Evolutionary conservation across 2,888 invertebrate species (phyloP).

Genomic region (Pharmacophagus antenor): DNA sequence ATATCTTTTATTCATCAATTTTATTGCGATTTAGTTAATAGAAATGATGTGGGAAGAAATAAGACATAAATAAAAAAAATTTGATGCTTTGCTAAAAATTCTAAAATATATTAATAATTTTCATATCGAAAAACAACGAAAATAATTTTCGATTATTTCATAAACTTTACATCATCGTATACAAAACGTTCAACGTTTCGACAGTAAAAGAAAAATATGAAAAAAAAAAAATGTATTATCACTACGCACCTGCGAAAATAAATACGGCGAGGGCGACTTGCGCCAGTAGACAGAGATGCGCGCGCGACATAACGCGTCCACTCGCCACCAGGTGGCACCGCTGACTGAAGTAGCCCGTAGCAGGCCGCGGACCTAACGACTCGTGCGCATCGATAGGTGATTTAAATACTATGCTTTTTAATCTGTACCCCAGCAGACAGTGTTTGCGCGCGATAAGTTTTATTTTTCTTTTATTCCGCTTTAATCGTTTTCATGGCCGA

Average conservation of each 20-base stretch:
- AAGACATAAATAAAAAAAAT: no score
- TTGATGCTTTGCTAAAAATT: no score
- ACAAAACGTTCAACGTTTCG: not conserved
- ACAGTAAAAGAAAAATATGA: not conserved
- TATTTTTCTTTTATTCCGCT: not conserved
- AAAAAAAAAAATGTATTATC: not conserved
- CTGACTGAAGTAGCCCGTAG: constrained; percentile 17
- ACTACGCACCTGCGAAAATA: constrained; percentile 35
- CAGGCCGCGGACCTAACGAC: constrained; percentile 12
- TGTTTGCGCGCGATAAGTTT: not conserved
- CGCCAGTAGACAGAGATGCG: constrained; percentile 30
- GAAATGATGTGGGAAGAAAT: no score
- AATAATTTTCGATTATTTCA: no score
- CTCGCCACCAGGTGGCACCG: constrained; percentile 25
- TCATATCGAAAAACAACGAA: no score
- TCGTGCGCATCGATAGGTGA: constrained; percentile 24
- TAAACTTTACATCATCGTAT: no score
- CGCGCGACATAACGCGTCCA: constrained; percentile 32
- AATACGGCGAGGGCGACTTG: constrained; percentile 25
- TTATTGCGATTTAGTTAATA: no score
- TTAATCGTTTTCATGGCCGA: not conserved
- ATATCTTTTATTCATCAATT: no score
- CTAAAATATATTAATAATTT: no score
- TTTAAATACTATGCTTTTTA: constrained; percentile 19
- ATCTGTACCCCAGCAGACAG: constrained; percentile 13